Percentiles rank a stretch among this genome's conserved stretches.
These are phyloP conservation scores for Jaculus jaculus DNA, from an alignment of 2,113 vertebrate species.

Conservation along the genomic window DNA sequence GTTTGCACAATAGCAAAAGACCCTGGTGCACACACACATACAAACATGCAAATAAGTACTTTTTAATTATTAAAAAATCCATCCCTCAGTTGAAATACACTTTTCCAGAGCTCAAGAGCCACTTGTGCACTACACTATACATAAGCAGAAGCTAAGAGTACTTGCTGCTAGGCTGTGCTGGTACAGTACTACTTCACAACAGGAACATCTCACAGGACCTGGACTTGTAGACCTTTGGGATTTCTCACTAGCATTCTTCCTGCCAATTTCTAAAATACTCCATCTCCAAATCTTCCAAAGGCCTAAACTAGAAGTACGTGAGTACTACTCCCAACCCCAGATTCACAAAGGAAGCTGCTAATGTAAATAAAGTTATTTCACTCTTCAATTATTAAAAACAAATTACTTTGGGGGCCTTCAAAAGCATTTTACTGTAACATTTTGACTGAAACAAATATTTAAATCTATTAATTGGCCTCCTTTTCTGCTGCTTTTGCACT, in stretches of 20 bases:
- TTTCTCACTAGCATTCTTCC: neutral
- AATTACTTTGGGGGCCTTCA: neutral
- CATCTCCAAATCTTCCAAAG: neutral
- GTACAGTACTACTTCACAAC: neutral
- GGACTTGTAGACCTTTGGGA: neutral
- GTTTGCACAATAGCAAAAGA: too few relatives aligned
- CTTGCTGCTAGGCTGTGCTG: neutral
- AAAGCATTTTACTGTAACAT: neutral
- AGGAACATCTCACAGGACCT: neutral
- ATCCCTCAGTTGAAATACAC: neutral
- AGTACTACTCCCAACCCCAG: neutral
- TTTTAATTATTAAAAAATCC: too few relatives aligned
- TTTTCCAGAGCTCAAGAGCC: neutral
- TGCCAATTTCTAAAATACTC: neutral
- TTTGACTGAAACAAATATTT: neutral
- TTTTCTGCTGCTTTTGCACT: neutral
- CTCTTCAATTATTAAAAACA: neutral
- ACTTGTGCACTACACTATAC: neutral
- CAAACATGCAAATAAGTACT: too few relatives aligned
- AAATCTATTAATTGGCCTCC: neutral
- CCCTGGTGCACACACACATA: too few relatives aligned
- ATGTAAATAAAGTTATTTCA: neutral
- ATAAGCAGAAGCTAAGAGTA: neutral
- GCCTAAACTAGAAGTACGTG: neutral
- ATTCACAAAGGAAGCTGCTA: neutral